Conservation (phyloP, 2,797 vertebrate genomes). For the Hydrolagus colliei region DNA sequence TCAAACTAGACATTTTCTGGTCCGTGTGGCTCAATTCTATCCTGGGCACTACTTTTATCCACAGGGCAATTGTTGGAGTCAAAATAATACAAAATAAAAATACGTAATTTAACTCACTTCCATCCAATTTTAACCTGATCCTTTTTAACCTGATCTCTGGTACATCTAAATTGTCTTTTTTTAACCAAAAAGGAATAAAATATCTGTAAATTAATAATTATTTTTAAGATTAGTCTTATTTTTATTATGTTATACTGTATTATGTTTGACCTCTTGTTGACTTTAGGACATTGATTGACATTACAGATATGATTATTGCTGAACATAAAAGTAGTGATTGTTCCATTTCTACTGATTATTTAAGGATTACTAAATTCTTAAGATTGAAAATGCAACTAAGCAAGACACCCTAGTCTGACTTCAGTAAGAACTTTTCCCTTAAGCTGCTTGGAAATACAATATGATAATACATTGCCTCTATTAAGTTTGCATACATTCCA, state of each 20-base stretch:
- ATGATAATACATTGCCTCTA: conserved; percentile 2
- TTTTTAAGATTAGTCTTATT: too few relatives aligned
- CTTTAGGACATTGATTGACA: neutral
- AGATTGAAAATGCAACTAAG: neutral
- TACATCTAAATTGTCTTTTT: too few relatives aligned
- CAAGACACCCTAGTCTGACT: neutral
- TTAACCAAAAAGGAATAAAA: too few relatives aligned
- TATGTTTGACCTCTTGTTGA: too few relatives aligned
- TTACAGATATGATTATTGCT: neutral
- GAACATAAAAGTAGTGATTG: neutral
- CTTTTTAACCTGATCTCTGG: too few relatives aligned
- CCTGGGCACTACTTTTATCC: conserved; percentile 53
- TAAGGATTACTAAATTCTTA: neutral
- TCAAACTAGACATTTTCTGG: neutral
- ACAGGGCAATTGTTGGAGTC: conserved; percentile 59
- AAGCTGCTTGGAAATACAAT: conserved; percentile 21
- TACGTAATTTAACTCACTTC: too few relatives aligned
- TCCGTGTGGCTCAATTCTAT: conserved; percentile 50
- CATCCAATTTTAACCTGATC: too few relatives aligned
- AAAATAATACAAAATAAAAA: conserved; percentile 38
- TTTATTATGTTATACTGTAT: too few relatives aligned
- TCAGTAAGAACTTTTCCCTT: neutral
- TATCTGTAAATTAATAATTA: too few relatives aligned
- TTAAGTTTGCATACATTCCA: conserved; percentile 51
- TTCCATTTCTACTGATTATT: neutral